phyloP scores from a whole-genome alignment of 2,797 vertebrate genomes.

The Petrocephalus sullivani region DNA sequence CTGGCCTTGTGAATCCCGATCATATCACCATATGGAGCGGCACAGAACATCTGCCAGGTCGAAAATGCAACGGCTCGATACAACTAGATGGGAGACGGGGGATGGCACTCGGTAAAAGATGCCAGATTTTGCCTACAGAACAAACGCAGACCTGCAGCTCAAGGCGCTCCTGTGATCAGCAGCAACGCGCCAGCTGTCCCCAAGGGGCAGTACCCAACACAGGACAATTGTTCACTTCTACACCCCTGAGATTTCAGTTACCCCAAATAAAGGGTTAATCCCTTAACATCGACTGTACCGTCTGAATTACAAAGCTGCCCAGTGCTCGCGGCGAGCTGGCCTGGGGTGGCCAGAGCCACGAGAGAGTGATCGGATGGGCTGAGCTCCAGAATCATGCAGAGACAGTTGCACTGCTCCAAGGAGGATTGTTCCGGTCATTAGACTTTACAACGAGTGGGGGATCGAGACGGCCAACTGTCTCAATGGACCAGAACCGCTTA shows the following conservation, averaged over 20 bases:
- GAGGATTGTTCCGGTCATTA: background rate
- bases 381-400: background rate
- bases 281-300: background rate
- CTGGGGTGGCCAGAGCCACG: background rate
- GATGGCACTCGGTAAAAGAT: background rate
- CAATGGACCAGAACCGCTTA: background rate
- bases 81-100: background rate
- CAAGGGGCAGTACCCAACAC: background rate
- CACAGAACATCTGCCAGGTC: background rate
- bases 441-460: background rate
- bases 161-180: background rate
- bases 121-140: background rate
- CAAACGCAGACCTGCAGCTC: background rate
- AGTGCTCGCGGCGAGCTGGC: background rate
- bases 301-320: background rate
- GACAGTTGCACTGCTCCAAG: background rate
- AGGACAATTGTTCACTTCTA: background rate
- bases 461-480: background rate
- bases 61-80: background rate
- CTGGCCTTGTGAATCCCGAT: background rate
- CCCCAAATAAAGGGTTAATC: background rate
- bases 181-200: background rate
- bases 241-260: background rate
- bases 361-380: background rate
- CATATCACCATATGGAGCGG: background rate